Evolutionary conservation across 2,113 vertebrate genomes (phyloP).

Genomic region (Spheniscus mendiculus): DNA sequence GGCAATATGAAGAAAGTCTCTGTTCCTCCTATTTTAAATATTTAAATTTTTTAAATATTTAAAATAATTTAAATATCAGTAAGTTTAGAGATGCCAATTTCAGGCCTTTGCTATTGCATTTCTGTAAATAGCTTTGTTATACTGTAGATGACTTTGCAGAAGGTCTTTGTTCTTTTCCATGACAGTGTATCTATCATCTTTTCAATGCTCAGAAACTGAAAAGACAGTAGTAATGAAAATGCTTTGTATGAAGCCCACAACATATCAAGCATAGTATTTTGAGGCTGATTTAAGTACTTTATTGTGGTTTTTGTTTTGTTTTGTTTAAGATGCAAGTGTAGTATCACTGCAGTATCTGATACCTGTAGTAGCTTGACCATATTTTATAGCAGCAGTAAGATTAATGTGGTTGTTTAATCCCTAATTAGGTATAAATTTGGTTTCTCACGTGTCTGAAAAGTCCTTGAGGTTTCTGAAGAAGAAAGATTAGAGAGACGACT

Average conservation of each 20-base stretch:
- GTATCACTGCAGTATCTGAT: slow-evolving; percentile 20
- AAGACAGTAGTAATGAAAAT: background rate
- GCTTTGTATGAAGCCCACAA: background rate
- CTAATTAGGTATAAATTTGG: slow-evolving; percentile 65
- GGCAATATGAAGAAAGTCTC: no score
- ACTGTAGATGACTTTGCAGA: background rate
- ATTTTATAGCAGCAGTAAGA: slow-evolving; percentile 59
- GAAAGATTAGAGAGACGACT: background rate
- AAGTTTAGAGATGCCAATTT: background rate
- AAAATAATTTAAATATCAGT: background rate
- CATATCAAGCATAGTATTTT: background rate
- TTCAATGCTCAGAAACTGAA: background rate
- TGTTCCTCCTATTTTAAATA: no score
- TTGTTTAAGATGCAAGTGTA: slow-evolving; percentile 8
- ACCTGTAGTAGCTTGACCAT: slow-evolving; percentile 43
- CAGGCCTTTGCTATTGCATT: background rate
- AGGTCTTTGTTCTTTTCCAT: background rate
- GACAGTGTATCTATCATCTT: background rate
- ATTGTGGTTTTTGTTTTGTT: background rate
- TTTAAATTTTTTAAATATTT: no score
- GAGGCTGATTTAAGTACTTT: background rate
- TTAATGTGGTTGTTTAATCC: slow-evolving; percentile 64
- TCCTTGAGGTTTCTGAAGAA: slow-evolving; percentile 55
- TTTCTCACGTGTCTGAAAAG: slow-evolving; percentile 58
- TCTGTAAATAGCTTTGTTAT: background rate